Base-by-base conservation (phyloP, 2,113 vertebrate genomes). In the Dicerorhinus sumatrensis region DNA sequence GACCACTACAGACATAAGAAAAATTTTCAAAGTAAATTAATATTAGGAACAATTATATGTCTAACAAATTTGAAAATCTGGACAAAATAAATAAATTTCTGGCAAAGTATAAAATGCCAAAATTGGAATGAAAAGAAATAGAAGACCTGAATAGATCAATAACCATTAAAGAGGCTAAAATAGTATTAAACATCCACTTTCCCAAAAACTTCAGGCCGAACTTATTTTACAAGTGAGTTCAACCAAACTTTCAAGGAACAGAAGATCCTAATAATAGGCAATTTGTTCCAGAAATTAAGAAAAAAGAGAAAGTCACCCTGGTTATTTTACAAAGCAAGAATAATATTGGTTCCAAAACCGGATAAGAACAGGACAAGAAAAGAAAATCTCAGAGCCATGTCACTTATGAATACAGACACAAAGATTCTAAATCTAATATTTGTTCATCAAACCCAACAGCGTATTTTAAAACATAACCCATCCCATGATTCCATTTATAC, bases 51-150 rank as follows among this genome's bases (percentile, higher is more conserved):
- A 42, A 86, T 13, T 48, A 8, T 25, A 31, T 36, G 20, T n/a
- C n/a, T 85, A 27, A 54, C 51, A 77, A 51, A 96, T 96, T 31
- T 76, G 54, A 91, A 88, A 80, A 46, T 23, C 18, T 91, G 21
- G 16, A 60, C 85, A 79, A 70, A 91, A 67, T 54, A 62, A 48
- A 90, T 48, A 82, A 13, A 51, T 46, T 84, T 86, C 42, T 84
- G 58, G 67, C 51, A 95, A 93, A 65, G n/a, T 31, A 18, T 65
- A 93, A 80, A 82, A 86, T 91, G 42, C 36, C 85, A 90, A 46
- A 42, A 14, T 81, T 63, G 56, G 54, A 89, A 25, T 21, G 76
- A 81, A 25, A 79, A 83, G 63, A 88, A 73, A 73, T 54, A 58
- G 42, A 88, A 93, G 36, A 29, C 12, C 23, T 54, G 51, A 51